Percentiles rank a stretch among this genome's conserved stretches.
These are phyloP conservation scores for Macrophya alboannulata DNA, from an alignment of 2,888 invertebrate species.

Conservation along the genomic window DNA sequence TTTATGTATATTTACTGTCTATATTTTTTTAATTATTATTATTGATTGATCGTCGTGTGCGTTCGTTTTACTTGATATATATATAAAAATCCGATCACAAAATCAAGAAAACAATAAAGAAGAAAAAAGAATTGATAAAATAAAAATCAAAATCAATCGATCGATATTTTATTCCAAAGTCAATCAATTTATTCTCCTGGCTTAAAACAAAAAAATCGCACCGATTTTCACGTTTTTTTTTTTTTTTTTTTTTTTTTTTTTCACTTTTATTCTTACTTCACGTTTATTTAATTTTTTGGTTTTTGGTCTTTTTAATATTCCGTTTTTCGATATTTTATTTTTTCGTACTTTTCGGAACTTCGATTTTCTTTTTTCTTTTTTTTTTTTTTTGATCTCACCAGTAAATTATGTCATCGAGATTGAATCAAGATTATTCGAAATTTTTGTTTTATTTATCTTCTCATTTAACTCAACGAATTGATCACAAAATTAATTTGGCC, in stretches of 20 bases:
- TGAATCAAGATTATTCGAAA: neutral
- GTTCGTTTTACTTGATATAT: neutral
- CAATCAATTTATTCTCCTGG: neutral
- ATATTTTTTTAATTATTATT: neutral
- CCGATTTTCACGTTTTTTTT: neutral
- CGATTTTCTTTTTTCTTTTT: neutral
- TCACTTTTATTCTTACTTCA: neutral
- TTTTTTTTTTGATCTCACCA: no score
- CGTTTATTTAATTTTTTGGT: neutral
- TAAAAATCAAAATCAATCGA: neutral
- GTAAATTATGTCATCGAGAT: neutral
- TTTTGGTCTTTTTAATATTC: neutral
- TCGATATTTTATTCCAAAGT: neutral
- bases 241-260: neutral
- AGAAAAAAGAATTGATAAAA: neutral
- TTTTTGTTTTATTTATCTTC: neutral
- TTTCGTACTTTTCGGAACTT: neutral
- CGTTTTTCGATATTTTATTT: no score
- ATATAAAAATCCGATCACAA: neutral
- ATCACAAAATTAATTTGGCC: constrained; percentile 10
- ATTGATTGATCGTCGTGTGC: constrained; percentile 60
- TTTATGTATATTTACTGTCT: no score
- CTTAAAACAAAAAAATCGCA: neutral
- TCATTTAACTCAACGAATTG: neutral
- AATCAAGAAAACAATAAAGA: no score